A percentile compares a stretch with the other conserved stretches of the same genome.
Evolutionary conservation across 2,113 vertebrate species (phyloP).

Genomic region (Podiceps cristatus): DNA sequence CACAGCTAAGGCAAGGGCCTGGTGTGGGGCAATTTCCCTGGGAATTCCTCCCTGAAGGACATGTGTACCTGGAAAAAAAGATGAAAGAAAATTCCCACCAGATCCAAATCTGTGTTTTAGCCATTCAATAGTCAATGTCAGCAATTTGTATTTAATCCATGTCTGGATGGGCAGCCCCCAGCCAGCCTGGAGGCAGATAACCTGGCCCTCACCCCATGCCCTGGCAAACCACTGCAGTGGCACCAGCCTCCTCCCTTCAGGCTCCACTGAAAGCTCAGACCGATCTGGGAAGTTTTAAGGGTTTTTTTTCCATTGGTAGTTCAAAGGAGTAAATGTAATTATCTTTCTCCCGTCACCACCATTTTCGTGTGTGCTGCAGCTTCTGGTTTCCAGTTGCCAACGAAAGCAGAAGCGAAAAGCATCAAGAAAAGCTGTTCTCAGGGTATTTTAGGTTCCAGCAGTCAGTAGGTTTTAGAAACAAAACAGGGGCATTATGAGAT

Average conservation of each 20-base stretch:
- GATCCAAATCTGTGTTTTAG: not conserved
- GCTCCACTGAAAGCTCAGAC: not conserved
- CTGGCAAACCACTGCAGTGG: not conserved
- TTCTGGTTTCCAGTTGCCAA: constrained; percentile 49
- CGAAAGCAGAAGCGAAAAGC: constrained; percentile 50
- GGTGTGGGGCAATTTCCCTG: not conserved
- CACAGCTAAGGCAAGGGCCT: not conserved
- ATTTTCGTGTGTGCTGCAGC: not conserved
- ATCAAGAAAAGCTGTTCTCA: not conserved
- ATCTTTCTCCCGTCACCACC: not conserved
- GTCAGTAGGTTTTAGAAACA: constrained; percentile 33
- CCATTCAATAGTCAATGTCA: not conserved
- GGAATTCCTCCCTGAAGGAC: not conserved
- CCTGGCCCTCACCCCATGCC: not conserved
- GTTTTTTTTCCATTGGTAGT: not conserved
- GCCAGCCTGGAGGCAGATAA: not conserved
- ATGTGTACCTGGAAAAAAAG: not conserved
- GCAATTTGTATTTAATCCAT: not conserved
- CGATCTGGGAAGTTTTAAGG: not conserved
- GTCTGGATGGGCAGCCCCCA: not conserved
- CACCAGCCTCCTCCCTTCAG: not conserved
- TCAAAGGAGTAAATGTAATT: not conserved
- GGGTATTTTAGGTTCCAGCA: constrained; percentile 6
- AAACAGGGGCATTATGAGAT: not conserved
- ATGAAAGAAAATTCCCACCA: not conserved